These are phyloP conservation scores for Eugnorisma glareosa DNA, from an alignment of 2,888 invertebrate species.

Conservation along the genomic window DNA sequence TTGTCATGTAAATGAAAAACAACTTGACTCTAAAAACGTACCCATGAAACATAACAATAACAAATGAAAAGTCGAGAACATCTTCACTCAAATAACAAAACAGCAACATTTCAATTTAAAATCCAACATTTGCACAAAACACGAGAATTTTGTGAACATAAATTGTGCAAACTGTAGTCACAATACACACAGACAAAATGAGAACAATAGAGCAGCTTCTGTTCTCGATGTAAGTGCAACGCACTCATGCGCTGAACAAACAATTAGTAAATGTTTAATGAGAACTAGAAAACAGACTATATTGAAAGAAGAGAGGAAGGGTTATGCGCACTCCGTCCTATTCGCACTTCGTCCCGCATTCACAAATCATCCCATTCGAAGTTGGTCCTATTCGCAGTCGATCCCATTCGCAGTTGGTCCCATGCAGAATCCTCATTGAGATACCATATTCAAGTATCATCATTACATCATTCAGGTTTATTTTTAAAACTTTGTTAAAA, in stretches of 20 bases:
- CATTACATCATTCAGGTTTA: neutral
- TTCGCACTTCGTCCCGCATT: too few relatives aligned
- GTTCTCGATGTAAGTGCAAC: constrained; percentile 18
- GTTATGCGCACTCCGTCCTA: too few relatives aligned
- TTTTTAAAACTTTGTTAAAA: too few relatives aligned
- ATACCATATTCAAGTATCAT: neutral
- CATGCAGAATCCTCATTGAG: neutral
- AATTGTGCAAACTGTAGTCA: constrained; percentile 14
- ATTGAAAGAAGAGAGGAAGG: neutral
- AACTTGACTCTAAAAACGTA: constrained; percentile 8
- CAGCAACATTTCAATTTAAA: constrained; percentile 4
- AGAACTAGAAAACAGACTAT: neutral
- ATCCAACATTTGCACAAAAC: neutral
- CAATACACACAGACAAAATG: constrained; percentile 1
- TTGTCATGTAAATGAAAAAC: neutral
- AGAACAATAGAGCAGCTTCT: constrained; percentile 6
- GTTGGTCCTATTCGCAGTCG: too few relatives aligned
- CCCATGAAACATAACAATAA: neutral
- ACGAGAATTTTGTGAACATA: constrained; percentile 5
- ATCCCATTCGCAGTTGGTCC: too few relatives aligned
- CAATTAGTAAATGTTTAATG: constrained; percentile 25
- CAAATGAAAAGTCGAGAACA: constrained; percentile 1
- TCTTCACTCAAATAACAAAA: constrained; percentile 8
- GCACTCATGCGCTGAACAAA: constrained; percentile 17
- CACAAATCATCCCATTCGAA: too few relatives aligned